phyloP scores from a whole-genome alignment of 2,113 vertebrate species.

The Cromileptes altivelis region DNA sequence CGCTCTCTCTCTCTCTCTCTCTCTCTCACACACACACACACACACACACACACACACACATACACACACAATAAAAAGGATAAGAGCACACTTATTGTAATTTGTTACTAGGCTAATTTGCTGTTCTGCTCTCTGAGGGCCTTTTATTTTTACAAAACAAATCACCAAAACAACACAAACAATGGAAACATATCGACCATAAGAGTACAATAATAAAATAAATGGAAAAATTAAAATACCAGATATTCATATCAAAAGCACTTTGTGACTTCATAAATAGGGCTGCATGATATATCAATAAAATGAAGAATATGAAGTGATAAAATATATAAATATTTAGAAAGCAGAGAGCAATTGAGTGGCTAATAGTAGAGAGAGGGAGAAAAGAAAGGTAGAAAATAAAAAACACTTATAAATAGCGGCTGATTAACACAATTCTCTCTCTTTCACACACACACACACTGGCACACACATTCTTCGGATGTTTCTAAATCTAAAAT shows the following conservation, averaged over 20 bases:
- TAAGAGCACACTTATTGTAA: constrained; percentile 38
- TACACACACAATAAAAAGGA: constrained; percentile 29
- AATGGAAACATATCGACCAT: constrained; percentile 36
- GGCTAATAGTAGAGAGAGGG: not conserved
- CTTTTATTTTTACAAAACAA: constrained; percentile 37
- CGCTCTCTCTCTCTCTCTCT: not conserved
- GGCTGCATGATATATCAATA: constrained; percentile 25
- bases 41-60: constrained; percentile 12
- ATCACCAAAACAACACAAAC: constrained; percentile 47
- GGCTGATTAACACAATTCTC: constrained; percentile 1
- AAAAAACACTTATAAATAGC: constrained; percentile 1
- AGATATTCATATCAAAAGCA: constrained; percentile 71
- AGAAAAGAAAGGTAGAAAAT: not conserved
- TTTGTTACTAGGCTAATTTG: constrained; percentile 10
- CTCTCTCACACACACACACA: not conserved
- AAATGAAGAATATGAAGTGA: constrained; percentile 23
- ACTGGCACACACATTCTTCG: not conserved
- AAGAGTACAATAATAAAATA: constrained; percentile 37
- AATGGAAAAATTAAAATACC: constrained; percentile 44
- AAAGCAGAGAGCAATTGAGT: constrained; percentile 14
- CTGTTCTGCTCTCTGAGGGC: constrained; percentile 45
- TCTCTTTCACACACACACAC: not conserved
- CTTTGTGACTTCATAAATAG: constrained; percentile 70
- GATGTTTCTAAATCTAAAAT: constrained; percentile 9
- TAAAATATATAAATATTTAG: constrained; percentile 31